Evolutionary conservation across 2,888 invertebrate genomes (phyloP), one percentile per base, ranked within the genome.

Genomic region (Drosophila heteroneura): DNA sequence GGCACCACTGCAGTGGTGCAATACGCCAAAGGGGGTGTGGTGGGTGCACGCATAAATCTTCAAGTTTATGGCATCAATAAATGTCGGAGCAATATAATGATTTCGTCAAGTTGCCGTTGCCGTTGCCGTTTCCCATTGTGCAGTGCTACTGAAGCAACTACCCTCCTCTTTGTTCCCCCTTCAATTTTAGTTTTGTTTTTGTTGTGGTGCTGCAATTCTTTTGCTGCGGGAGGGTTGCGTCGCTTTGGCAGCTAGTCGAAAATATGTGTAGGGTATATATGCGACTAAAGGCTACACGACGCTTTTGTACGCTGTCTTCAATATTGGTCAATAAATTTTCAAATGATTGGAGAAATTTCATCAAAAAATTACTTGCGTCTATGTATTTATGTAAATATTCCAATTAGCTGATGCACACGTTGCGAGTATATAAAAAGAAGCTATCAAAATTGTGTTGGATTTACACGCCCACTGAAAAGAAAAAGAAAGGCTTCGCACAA

Each of bases 11-110:
- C 70, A 37, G 39, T 63, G 28, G 41, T 87, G 85, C 82, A 83
- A 59, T 65, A 53, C 69, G 16, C 69, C 19, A 63, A 64, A 33
- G 69, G 72, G 72, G 74, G 33, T 47, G 47, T n/a, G 41, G 22
- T 58, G 30, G 66, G 63, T 73, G 72, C 49, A 80, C 74, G 89
- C 93, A 93, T 93, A 93, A 93, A 93, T 93, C 92, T 90, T 92
- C 90, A 90, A 92, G 88, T 93, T 93, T 93, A 93, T 93, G 92
- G 92, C 92, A 93, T 92, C 93, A 92, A 93, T 93, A 93, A 93
- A 93, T 92, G 93, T 93, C 93, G 91, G 88, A 59, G 88, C 88
- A 87, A 89, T 90, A 91, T 92, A 91, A 91, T 91, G 89, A 91
- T 91, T 91, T 92, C 91, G 90, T 91, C 84, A 89, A 86, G 83